Percentiles rank a stretch among this genome's conserved stretches.
Evolutionary conservation across 1,140 invertebrate species (phyloP).

Genomic region (Contarinia nasturtii): DNA sequence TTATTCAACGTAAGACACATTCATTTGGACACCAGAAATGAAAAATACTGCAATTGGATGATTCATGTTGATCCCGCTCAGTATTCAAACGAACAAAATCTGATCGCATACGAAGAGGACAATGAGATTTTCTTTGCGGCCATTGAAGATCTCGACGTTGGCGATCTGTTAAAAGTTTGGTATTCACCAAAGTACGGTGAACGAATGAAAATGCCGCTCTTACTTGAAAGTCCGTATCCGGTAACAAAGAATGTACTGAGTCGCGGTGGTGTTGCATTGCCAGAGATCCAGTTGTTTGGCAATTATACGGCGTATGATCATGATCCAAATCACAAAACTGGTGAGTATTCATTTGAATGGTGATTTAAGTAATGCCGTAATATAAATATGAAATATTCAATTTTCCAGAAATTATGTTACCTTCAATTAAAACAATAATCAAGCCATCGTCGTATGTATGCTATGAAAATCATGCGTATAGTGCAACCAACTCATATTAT

Average conservation of each 20-base stretch:
- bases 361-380: background rate
- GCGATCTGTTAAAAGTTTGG: constrained; percentile 37
- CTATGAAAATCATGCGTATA: too few relatives aligned
- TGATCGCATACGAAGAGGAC: constrained; percentile 39
- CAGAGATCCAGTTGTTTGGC: too few relatives aligned
- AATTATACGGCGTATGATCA: too few relatives aligned
- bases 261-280: background rate
- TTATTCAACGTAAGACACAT: constrained; percentile 10
- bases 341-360: too few relatives aligned
- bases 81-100: constrained; percentile 31
- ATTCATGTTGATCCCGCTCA: constrained; percentile 32
- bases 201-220: constrained; percentile 22
- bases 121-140: constrained; percentile 38
- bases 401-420: too few relatives aligned
- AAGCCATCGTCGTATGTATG: too few relatives aligned
- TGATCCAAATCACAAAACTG: too few relatives aligned
- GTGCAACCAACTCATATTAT: too few relatives aligned
- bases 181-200: constrained; percentile 31
- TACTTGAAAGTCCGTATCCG: constrained; percentile 6
- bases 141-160: constrained; percentile 29
- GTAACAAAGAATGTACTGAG: constrained; percentile 3
- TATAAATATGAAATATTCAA: background rate
- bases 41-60: constrained; percentile 42
- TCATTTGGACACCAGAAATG: constrained; percentile 32
- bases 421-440: too few relatives aligned